phyloP scores from a whole-genome alignment of 2,888 invertebrate genomes.

The Melikaiella ostensackeni region DNA sequence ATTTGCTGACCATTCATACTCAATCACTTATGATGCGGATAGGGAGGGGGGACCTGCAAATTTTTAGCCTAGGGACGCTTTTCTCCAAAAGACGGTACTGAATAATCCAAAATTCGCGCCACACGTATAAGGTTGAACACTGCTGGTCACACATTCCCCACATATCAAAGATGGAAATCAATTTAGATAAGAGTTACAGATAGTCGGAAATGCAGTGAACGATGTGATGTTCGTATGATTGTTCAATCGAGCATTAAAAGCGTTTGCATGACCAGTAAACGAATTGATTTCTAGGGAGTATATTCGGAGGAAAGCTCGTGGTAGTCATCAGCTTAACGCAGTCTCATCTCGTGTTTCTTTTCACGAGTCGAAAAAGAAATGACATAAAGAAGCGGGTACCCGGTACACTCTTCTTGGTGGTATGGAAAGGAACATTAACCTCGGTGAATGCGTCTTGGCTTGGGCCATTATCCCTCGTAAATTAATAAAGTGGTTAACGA shows the following conservation, averaged over 20 bases:
- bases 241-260: too few species aligned
- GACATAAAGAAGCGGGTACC: constrained; percentile 9
- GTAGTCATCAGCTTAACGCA: neutral
- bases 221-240: too few species aligned
- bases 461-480: constrained; percentile 67
- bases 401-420: neutral
- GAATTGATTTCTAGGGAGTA: neutral
- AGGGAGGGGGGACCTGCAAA: too few species aligned
- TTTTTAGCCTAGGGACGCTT: too few species aligned
- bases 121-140: too few species aligned
- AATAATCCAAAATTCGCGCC: too few species aligned
- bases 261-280: neutral
- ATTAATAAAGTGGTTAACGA: constrained; percentile 72
- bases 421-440: constrained; percentile 33
- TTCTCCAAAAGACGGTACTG: too few species aligned
- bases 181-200: neutral
- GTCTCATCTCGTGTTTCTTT: constrained; percentile 1
- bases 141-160: too few species aligned
- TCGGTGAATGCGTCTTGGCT: constrained; percentile 42
- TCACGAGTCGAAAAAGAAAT: constrained; percentile 10
- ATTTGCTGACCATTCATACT: too few species aligned
- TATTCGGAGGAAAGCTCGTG: neutral
- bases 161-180: neutral
- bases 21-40: too few species aligned
- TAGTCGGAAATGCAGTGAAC: neutral